Evolutionary conservation across 2,888 invertebrate species (phyloP).

Genomic region (Drosophila limbata): DNA sequence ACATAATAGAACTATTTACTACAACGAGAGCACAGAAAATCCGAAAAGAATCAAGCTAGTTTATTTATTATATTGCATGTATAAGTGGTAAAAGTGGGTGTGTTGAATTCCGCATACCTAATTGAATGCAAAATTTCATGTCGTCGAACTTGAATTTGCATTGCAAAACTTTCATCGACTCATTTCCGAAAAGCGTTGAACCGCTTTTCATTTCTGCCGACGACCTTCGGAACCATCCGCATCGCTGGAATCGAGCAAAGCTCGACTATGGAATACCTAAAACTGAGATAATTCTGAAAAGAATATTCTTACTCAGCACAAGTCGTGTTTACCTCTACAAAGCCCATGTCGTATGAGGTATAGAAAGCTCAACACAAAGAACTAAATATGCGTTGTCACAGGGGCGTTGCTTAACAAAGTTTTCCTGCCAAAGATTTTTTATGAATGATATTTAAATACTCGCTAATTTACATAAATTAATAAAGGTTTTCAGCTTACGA

Average conservation of each 20-base stretch:
- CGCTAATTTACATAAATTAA: not conserved
- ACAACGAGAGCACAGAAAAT: too few species aligned
- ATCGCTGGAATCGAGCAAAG: not conserved
- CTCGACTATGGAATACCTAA: slow-evolving; percentile 18
- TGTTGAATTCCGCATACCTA: slow-evolving; percentile 12
- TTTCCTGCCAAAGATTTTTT: not conserved
- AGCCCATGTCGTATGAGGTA: not conserved
- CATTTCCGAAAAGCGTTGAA: slow-evolving; percentile 48
- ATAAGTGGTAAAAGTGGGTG: slow-evolving; percentile 35
- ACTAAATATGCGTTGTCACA: slow-evolving; percentile 31
- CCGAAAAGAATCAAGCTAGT: too few species aligned
- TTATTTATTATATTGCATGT: not conserved
- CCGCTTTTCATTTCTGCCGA: slow-evolving; percentile 40
- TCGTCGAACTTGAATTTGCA: slow-evolving; percentile 41
- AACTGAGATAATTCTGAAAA: not conserved
- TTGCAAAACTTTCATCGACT: slow-evolving; percentile 36
- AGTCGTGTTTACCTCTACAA: not conserved
- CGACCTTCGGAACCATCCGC: slow-evolving; percentile 35
- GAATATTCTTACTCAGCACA: not conserved
- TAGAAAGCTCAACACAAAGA: slow-evolving; percentile 25
- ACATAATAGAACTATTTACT: too few species aligned
- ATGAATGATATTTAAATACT: not conserved
- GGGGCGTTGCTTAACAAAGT: slow-evolving; percentile 1
- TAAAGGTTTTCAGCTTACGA: too few species aligned
- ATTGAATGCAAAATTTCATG: not conserved